These are phyloP conservation scores for Andrena cerasifolii DNA, from an alignment of 1,140 invertebrate genomes.

Conservation along the genomic window DNA sequence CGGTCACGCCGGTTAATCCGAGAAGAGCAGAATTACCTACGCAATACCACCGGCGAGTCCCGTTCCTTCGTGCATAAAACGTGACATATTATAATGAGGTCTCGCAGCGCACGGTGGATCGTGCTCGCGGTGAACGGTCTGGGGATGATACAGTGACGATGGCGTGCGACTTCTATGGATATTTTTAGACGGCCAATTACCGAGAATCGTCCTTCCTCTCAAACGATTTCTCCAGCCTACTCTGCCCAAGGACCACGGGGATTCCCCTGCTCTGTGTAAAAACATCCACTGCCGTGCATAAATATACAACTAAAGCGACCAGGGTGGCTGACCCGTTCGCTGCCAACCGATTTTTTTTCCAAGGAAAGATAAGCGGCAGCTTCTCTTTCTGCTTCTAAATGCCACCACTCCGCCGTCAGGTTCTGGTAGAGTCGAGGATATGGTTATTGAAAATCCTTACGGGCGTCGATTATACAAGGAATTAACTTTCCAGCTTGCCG, in stretches of 20 bases:
- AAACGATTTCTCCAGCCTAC: neutral
- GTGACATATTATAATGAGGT: neutral
- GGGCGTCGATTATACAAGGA: conserved; percentile 2
- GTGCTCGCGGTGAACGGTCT: neutral
- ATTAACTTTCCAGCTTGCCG: neutral
- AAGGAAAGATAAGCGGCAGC: no score
- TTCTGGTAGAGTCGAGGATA: no score
- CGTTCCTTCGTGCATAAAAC: neutral
- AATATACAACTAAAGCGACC: no score
- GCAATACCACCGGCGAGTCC: no score
- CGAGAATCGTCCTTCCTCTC: neutral
- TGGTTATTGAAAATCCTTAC: neutral
- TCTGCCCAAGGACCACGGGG: neutral
- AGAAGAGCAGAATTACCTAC: no score
- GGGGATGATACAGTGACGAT: neutral
- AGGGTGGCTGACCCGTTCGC: neutral
- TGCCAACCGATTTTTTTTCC: no score
- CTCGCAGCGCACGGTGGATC: no score
- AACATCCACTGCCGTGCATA: no score
- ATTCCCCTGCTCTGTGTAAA: conserved; percentile 26
- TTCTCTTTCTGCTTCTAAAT: no score
- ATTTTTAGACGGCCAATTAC: neutral
- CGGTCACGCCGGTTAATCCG: no score
- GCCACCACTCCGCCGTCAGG: no score
- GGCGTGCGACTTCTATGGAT: neutral